phyloP scores from a whole-genome alignment of 2,888 invertebrate genomes.

The Chrysotoxum bicinctum region DNA sequence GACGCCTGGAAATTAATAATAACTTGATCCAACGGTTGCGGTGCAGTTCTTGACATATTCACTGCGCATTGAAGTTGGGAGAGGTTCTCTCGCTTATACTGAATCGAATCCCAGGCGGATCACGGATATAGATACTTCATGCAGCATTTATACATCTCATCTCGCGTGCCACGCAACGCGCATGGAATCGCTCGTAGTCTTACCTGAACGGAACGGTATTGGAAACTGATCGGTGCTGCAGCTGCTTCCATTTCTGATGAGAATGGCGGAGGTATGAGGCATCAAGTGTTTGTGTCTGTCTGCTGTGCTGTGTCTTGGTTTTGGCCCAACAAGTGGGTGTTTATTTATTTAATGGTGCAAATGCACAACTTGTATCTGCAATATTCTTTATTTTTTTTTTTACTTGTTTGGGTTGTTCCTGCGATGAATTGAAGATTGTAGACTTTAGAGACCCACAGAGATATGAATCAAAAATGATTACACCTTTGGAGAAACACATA shows the following conservation, averaged over 20 bases:
- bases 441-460: slow-evolving; percentile 35
- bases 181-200: slow-evolving; percentile 36
- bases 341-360: slow-evolving; percentile 72
- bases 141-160: slow-evolving; percentile 50
- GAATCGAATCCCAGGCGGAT: slow-evolving; percentile 15
- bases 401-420: not conserved
- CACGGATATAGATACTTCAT: slow-evolving; percentile 39
- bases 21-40: slow-evolving; percentile 72
- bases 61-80: slow-evolving; percentile 65
- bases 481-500: not conserved
- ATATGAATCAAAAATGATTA: slow-evolving; percentile 65
- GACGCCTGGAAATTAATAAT: slow-evolving; percentile 73
- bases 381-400: slow-evolving; percentile 2
- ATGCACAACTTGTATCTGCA: slow-evolving; percentile 64
- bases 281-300: slow-evolving; percentile 55
- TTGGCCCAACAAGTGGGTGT: slow-evolving; percentile 69
- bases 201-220: slow-evolving; percentile 64
- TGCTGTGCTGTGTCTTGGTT: slow-evolving; percentile 32
- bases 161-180: slow-evolving; percentile 70
- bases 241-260: slow-evolving; percentile 44
- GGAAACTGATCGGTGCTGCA: slow-evolving; percentile 66
- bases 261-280: slow-evolving; percentile 51
- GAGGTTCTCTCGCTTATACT: slow-evolving; percentile 35
- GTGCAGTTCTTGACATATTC: slow-evolving; percentile 70
- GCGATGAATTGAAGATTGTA: slow-evolving; percentile 62